Evolutionary conservation across 2,113 vertebrate species (phyloP).

Genomic region (Dasypus novemcinctus): DNA sequence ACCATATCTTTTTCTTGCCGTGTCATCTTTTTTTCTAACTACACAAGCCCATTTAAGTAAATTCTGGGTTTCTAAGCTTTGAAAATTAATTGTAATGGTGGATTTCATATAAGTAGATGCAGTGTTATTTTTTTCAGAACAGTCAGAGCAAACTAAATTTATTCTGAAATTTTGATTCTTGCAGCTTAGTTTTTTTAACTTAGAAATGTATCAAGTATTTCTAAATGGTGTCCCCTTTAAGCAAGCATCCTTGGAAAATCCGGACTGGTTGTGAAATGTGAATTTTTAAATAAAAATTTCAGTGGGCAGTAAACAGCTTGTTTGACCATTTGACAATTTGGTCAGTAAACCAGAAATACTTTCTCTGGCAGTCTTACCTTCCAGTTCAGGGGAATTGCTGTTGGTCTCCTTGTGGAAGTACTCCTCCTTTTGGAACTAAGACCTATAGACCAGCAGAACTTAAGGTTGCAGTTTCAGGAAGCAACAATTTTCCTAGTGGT

Average conservation of each 20-base stretch:
- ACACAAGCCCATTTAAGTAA: background rate
- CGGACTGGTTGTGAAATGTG: slow-evolving; percentile 67
- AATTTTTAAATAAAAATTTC: slow-evolving; percentile 69
- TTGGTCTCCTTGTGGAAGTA: too few relatives aligned
- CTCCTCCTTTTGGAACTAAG: too few relatives aligned
- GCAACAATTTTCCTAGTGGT: too few relatives aligned
- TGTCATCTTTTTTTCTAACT: slow-evolving; percentile 7
- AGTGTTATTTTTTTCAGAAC: slow-evolving; percentile 9
- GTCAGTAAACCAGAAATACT: background rate
- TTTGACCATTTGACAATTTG: slow-evolving; percentile 37
- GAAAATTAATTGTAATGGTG: background rate
- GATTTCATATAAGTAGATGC: slow-evolving; percentile 34
- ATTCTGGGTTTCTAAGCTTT: slow-evolving; percentile 41
- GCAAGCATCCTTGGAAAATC: slow-evolving; percentile 49
- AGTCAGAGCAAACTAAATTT: slow-evolving; percentile 12
- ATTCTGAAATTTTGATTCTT: slow-evolving; percentile 40
- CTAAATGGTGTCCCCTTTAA: slow-evolving; percentile 46
- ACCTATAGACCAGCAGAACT: too few relatives aligned
- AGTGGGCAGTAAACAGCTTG: slow-evolving; percentile 67
- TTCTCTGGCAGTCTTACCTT: too few relatives aligned
- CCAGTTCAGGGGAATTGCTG: too few relatives aligned
- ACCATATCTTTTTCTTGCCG: slow-evolving; percentile 13
- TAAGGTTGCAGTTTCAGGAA: too few relatives aligned
- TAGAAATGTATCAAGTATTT: slow-evolving; percentile 49
- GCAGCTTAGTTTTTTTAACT: slow-evolving; percentile 32